Conservation (phyloP, 2,888 invertebrate genomes). For the Leptinotarsa rubiginosa region DNA sequence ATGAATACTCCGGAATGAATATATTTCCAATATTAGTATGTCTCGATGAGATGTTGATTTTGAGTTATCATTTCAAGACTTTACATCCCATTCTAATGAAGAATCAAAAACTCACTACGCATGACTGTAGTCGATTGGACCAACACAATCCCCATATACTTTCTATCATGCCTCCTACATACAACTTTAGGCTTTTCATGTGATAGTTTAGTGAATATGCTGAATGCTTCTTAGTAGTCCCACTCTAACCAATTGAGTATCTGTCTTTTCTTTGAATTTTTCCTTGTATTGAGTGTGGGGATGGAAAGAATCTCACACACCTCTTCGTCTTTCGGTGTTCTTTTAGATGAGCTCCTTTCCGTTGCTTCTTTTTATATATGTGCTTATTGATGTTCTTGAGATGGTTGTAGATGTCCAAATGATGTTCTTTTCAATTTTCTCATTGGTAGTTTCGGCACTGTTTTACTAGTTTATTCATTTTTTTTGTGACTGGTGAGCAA, state of each 20-base stretch:
- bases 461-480: neutral
- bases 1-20: neutral
- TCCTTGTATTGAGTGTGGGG: neutral
- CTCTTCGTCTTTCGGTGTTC: neutral
- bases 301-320: neutral
- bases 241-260: neutral
- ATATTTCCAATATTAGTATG: constrained; percentile 3
- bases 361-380: neutral
- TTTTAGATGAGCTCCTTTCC: neutral
- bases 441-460: neutral
- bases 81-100: neutral
- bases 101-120: neutral
- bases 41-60: neutral
- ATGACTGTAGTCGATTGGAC: neutral
- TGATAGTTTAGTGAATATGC: neutral
- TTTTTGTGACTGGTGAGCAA: neutral
- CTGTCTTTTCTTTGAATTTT: neutral
- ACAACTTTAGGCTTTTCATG: neutral
- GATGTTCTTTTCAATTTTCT: neutral
- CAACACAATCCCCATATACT: too few species aligned
- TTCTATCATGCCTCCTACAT: neutral
- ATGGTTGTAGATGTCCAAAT: neutral
- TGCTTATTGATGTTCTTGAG: constrained; percentile 4
- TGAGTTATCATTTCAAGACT: neutral
- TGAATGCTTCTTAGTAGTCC: neutral